Evolutionary conservation across 2,888 invertebrate species (phyloP), one percentile per base, ranked within the genome.

Genomic region (Calliopum simillimum): DNA sequence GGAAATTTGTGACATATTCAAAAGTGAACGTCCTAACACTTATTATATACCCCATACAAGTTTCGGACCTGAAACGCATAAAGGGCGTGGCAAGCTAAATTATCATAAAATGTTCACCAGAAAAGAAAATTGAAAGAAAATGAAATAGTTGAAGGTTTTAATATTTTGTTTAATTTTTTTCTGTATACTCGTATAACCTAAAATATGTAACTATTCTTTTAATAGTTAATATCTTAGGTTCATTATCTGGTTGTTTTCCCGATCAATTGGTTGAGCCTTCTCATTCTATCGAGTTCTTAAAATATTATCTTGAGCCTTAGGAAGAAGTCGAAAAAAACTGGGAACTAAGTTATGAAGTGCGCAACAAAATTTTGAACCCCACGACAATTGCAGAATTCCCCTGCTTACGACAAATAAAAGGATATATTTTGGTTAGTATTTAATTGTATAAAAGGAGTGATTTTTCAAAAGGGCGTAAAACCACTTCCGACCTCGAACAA

Each of bases 291-390:
- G n/a, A 47, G 3, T 47, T 47, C n/a, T 47, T 47, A 47, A 47
- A 47, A n/a, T n/a, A 47, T n/a, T 4, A 47, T n/a, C 13, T 47
- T 47, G 47, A 47, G 47, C 47, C 47, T 47, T 47, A n/a, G 47
- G 47, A 47, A n/a, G 47, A 47, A 47, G n/a, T 47, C 47, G 47
- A 47, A n/a, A 47, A 47, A 47, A 47, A 47, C 47, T 47, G 47
- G 8, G 47, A 13, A 47, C n/a, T 47, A 47, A 47, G 47, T 47
- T 47, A 47, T 47, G n/a, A 47, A n/a, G 47, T n/a, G 6, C 47
- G 4, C 13, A 47, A 47, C 47, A 3, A 47, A 47, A 47, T 47
- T 47, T 47, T 47, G n/a, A 47, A n/a, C 47, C 13, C 13, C 13
- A 47, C 47, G n/a, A 47, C 47, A n/a, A 47, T 47, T 47, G 47